Base-by-base conservation (phyloP, 2,888 invertebrate genomes). In the Stenodema calcarata region DNA sequence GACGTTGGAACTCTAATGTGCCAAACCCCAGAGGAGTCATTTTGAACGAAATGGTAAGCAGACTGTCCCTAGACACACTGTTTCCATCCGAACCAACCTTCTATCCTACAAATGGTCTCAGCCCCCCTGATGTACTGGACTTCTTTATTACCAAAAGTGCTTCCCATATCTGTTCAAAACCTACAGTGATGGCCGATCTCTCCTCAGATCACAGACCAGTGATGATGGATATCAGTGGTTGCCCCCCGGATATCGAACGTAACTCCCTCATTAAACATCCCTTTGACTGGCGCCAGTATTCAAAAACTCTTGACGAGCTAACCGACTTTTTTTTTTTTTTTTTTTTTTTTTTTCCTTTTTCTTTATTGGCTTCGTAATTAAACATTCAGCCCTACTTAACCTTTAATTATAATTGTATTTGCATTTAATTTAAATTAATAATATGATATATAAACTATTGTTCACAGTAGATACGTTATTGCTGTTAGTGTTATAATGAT, bases 131-230 rank as follows among this genome's bases (percentile, higher is more conserved):
- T 30, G 82, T 82, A 69, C 41, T 82, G 82, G 82, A 82, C 41
- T 62, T 82, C 27, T 82, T 82, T 41, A 69, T 82, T 35, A 30
- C 16, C 16, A 82, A 69, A 18, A 47, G 41, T 42, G 44, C 73
- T n/a, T 62, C 82, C 23, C 18, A 82, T 35, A 18, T 62, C 27
- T 82, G 82, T n/a, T 54, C 62, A n/a, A 27, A 18, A 41, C 82
- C 82, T 30, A 30, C 18, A 23, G 62, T 62, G 35, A 23, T 84
- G 35, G n/a, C 23, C 27, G 84, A 70, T 23, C 73, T 84, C n/a
- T 84, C 82, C 27, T 82, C 84, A 27, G 84, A 70, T 23, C 84
- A 84, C 73, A 35, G 47, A 41, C 84, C 84, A 44, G 84, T 73
- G 28, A 41, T 84, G 23, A 84, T 70, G 28, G 84, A 73, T 50